Base-by-base conservation (phyloP, 2,888 invertebrate genomes). In the Cryptus armator region DNA sequence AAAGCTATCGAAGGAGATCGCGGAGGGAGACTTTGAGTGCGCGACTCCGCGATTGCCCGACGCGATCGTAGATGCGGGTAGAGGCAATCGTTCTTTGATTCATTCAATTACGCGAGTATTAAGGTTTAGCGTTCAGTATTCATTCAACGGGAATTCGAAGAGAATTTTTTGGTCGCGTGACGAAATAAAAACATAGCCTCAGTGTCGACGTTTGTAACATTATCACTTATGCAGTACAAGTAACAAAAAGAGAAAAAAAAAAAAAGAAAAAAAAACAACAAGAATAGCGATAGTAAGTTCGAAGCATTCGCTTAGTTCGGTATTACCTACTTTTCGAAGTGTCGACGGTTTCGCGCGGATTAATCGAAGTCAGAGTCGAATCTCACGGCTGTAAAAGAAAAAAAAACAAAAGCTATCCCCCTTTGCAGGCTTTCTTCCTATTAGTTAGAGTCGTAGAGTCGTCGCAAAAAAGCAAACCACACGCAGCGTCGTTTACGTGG, bases 401-500 rank as follows among this genome's bases (percentile, higher is more conserved):
- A 48, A 66, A 43, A 64, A 29, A 24, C 24, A 24, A 46, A 19
- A 67, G 37, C 59, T 59, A 59, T 37, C 37, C 67, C 80, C 51
- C 51, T 53, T 59, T 29, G 67, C 46, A 81, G 64, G 77, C 81
- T 81, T 81, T 84, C 77, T 84, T 84, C 81, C 84, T 81, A 81
- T 74, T 84, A 81, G 81, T 76, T 84, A 77, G 24, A 59, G 53
- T 84, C 83, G 75, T 81, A 77, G 84, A 77, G 12, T 80, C 71
- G 68, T 68, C 71, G 66, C 48, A 51, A 48, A 51, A 68, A 66
- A 66, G 77, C 56, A 82, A 72, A 56, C 59, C 48, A 74, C 74
- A 43, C 70, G 71, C 64, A 82, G 70, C 75, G 44, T 75, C 68
- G 84, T 85, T 75, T 74, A 14, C 84, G 80, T 66, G 72, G 78